Evolutionary conservation across 1,140 invertebrate species (phyloP), one percentile per base, ranked within the genome.

Genomic region (Cardiocondyla obscurior): DNA sequence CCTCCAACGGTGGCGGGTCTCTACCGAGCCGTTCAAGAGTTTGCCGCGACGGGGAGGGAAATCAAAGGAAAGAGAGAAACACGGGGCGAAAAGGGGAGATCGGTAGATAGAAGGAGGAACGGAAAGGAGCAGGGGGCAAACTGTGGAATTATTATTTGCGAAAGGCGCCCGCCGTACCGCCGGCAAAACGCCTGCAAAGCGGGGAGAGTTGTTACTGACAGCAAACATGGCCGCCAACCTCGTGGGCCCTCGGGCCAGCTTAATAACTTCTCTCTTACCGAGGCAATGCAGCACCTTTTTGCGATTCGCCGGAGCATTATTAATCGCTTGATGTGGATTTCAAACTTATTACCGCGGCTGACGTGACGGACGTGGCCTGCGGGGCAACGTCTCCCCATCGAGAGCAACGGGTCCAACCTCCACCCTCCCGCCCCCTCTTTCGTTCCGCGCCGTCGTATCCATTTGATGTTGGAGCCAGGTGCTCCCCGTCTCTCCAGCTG

Each of bases 281-380:
- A 30, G 42, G 81, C 82, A 39, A 84, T 74, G 84, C 88, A 85
- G 81, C 86, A 90, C 90, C 91, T 91, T 92, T 92, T 90, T 90
- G 89, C 82, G 86, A 90, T 91, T 93, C 83, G 83, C 82, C 84
- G 85, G 82, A 90, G 91, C 88, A 90, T 93, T 92, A 93, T 92
- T 93, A 92, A 93, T 93, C 89, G 91, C 83, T 87, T 90, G 87
- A 92, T 93, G 88, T 84, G 89, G 84, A 93, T 93, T 93, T 91
- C 90, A 91, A 92, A 92, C 90, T 92, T 91, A 90, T 90, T 92
- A 90, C 90, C 85, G 79, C 82, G 84, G 82, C 88, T 92, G 91
- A 92, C 90, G 87, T 89, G 90, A 90, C 82, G 85, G 88, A 90
- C 88, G 88, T 88, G 82, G 85, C 89, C 87, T 42, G 70, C 51